These are phyloP conservation scores for Gryllus bimaculatus DNA, from an alignment of 1,140 invertebrate genomes.

Conservation along the genomic window DNA sequence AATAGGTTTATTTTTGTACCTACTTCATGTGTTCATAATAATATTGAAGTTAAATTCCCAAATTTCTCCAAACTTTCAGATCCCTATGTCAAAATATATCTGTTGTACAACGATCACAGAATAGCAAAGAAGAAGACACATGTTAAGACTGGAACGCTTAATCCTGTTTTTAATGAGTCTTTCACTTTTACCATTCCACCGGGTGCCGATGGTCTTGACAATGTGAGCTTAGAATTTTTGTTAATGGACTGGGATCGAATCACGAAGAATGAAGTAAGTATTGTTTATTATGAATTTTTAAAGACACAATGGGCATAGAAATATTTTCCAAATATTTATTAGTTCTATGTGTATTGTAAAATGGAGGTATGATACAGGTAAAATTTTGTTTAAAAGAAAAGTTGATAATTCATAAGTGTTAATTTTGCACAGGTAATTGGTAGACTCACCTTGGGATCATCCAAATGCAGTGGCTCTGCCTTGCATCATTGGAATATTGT, in stretches of 20 bases:
- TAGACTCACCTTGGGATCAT: conserved; percentile 77
- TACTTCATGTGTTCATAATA: no score
- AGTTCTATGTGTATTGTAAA: not conserved
- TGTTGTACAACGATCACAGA: conserved; percentile 92
- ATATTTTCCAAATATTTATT: not conserved
- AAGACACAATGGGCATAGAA: not conserved
- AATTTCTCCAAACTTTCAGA: conserved; percentile 39
- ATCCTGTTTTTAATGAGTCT: conserved; percentile 97
- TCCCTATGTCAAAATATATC: conserved; percentile 92
- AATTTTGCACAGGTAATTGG: conserved; percentile 70
- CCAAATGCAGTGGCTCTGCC: conserved; percentile 65
- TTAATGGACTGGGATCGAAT: conserved; percentile 94
- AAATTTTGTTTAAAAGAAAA: no score
- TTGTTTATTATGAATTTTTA: not conserved
- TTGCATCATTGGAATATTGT: conserved; percentile 95
- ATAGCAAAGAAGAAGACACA: conserved; percentile 99
- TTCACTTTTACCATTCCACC: conserved; percentile 79
- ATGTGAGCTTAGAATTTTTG: conserved; percentile 84
- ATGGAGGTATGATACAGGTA: no score
- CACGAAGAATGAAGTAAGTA: conserved; percentile 86
- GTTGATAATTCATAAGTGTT: no score
- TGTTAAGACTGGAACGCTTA: conserved; percentile 93
- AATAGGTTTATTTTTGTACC: no score
- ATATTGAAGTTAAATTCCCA: no score
- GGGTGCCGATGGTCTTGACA: conserved; percentile 70